Conservation (phyloP, 2,797 vertebrate genomes). For the Platyrinchus mystaceus region DNA sequence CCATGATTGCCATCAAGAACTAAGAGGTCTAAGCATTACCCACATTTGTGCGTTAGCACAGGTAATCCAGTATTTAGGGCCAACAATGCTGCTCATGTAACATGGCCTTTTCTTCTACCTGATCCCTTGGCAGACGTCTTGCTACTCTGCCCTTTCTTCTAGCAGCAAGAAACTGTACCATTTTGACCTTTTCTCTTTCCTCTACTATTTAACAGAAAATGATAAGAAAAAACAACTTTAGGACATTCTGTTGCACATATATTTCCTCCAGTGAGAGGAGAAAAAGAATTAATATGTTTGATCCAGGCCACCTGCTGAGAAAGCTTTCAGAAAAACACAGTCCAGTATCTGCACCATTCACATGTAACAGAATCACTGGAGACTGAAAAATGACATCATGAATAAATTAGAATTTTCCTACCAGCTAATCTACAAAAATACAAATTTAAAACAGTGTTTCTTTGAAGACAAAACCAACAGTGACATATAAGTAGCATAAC, state of each 20-base stretch:
- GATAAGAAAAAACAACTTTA: background rate
- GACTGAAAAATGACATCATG: background rate
- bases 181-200: background rate
- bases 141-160: background rate
- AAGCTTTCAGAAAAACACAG: background rate
- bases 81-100: rapidly evolving
- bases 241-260: background rate
- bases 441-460: background rate
- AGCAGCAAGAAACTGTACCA: background rate
- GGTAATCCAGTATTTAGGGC: background rate
- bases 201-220: background rate
- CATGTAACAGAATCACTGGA: background rate
- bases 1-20: background rate
- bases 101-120: background rate
- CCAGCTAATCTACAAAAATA: background rate
- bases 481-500: background rate
- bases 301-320: background rate
- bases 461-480: background rate
- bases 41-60: background rate
- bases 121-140: background rate
- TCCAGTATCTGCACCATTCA: background rate
- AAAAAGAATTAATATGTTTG: background rate
- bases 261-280: background rate
- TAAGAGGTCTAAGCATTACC: background rate
- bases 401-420: background rate